These are phyloP conservation scores for Volucella zonaria DNA, from an alignment of 2,888 invertebrate species.

Conservation along the genomic window DNA sequence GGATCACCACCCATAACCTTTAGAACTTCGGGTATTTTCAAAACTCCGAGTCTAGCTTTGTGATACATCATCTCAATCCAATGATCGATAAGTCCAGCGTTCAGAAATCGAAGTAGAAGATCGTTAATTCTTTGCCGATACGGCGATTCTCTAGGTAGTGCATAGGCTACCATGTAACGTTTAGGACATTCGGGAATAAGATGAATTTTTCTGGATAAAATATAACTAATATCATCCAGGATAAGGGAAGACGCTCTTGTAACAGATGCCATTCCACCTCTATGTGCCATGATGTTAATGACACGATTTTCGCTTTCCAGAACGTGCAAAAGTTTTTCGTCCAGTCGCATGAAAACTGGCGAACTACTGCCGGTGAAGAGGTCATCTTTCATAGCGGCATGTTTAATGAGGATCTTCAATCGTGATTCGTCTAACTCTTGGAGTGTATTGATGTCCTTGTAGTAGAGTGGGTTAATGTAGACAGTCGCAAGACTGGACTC, in stretches of 20 bases:
- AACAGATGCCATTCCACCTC: slow-evolving; percentile 78
- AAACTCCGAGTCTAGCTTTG: slow-evolving; percentile 77
- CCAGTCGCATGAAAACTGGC: slow-evolving; percentile 77
- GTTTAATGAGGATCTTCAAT: slow-evolving; percentile 80
- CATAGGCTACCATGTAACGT: slow-evolving; percentile 80
- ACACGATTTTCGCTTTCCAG: slow-evolving; percentile 77
- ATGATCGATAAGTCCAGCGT: slow-evolving; percentile 79
- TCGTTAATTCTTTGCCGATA: slow-evolving; percentile 78
- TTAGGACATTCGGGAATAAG: slow-evolving; percentile 82
- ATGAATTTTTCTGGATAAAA: slow-evolving; percentile 79
- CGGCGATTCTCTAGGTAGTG: slow-evolving; percentile 79
- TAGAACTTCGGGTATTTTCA: slow-evolving; percentile 76
- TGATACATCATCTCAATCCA: slow-evolving; percentile 80
- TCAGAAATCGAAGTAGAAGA: slow-evolving; percentile 78
- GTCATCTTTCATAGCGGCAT: slow-evolving; percentile 81
- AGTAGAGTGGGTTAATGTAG: slow-evolving; percentile 81
- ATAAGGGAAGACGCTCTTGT: slow-evolving; percentile 79
- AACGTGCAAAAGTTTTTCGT: slow-evolving; percentile 78
- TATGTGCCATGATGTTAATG: slow-evolving; percentile 77
- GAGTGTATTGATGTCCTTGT: slow-evolving; percentile 81
- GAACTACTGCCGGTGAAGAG: slow-evolving; percentile 80
- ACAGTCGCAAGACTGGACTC: slow-evolving; percentile 82
- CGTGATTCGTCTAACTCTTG: slow-evolving; percentile 79
- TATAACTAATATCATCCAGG: slow-evolving; percentile 78
- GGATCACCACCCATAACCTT: slow-evolving; percentile 75